Conservation (phyloP, 1,140 invertebrate genomes). For the Drosophila aff. region DNA sequence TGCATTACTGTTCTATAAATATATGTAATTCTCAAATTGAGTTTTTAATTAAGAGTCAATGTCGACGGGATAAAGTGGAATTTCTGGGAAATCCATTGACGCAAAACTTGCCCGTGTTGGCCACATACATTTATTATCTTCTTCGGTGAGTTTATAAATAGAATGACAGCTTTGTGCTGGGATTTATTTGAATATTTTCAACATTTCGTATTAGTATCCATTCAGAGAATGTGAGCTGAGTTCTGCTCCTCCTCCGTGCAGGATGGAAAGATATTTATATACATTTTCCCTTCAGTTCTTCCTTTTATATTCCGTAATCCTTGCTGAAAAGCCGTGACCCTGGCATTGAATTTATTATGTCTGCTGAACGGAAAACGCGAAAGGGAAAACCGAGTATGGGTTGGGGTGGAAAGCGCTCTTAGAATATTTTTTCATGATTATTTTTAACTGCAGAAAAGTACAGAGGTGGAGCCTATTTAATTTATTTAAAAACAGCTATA, state of each 20-base stretch:
- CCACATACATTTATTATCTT: not conserved
- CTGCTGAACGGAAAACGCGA: not conserved
- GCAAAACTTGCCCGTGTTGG: not conserved
- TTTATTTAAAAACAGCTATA: too few relatives aligned
- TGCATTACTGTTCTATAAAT: not conserved
- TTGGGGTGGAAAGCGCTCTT: too few relatives aligned
- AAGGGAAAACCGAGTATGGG: not conserved
- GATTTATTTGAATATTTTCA: conserved; percentile 11
- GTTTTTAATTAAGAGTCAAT: conserved; percentile 45
- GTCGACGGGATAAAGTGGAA: conserved; percentile 9
- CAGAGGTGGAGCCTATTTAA: too few relatives aligned
- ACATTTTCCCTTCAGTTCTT: conserved; percentile 2
- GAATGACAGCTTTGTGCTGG: not conserved
- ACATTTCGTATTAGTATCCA: conserved; percentile 22
- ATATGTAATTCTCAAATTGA: conserved; percentile 3
- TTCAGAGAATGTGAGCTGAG: conserved; percentile 26
- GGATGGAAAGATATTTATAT: not conserved
- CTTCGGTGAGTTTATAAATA: not conserved
- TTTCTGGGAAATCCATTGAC: conserved; percentile 5
- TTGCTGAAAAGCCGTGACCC: conserved; percentile 9
- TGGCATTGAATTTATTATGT: conserved; percentile 31
- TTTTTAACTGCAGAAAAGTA: conserved; percentile 1
- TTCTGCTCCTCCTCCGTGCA: not conserved
- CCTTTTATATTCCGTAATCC: conserved; percentile 40
- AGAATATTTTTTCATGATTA: conserved; percentile 4